Evolutionary conservation across 2,888 invertebrate species (phyloP).

Genomic region (Pemphredon lugubris): DNA sequence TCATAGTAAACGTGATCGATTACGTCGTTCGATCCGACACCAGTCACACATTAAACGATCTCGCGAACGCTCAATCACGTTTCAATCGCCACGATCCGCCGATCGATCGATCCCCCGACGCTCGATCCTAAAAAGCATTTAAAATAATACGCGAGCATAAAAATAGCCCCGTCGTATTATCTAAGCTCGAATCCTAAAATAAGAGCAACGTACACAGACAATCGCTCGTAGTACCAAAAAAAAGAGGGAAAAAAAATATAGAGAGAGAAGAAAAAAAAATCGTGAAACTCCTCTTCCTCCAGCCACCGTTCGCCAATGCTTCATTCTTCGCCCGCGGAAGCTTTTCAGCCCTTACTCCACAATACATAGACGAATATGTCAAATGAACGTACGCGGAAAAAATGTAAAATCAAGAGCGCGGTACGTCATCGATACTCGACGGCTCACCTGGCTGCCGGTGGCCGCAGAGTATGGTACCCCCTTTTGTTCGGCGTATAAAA

Average conservation of each 20-base stretch:
- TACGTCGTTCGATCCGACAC: no score
- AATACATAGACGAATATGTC: conserved; percentile 47
- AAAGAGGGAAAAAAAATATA: not conserved
- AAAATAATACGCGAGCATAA: no score
- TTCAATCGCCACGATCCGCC: no score
- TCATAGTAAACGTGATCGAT: no score
- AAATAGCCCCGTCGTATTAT: no score
- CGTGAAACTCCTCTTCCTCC: conserved; percentile 26
- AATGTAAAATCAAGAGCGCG: conserved; percentile 53
- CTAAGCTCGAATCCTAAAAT: no score
- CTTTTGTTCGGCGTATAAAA: conserved; percentile 69
- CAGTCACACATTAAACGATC: no score
- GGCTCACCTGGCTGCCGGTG: conserved; percentile 51
- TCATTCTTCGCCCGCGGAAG: conserved; percentile 22
- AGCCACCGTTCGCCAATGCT: conserved; percentile 23
- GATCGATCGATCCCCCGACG: no score
- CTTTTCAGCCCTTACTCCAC: conserved; percentile 33
- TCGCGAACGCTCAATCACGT: no score
- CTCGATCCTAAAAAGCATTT: no score
- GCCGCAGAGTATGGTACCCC: conserved; percentile 37
- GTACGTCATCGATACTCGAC: conserved; percentile 58
- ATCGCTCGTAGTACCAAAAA: no score
- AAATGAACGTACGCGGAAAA: conserved; percentile 41
- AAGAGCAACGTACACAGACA: no score
- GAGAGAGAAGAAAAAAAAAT: conserved; percentile 6